Conservation (phyloP, 1,140 invertebrate genomes). For the Macrobrachium rosenbergii region DNA sequence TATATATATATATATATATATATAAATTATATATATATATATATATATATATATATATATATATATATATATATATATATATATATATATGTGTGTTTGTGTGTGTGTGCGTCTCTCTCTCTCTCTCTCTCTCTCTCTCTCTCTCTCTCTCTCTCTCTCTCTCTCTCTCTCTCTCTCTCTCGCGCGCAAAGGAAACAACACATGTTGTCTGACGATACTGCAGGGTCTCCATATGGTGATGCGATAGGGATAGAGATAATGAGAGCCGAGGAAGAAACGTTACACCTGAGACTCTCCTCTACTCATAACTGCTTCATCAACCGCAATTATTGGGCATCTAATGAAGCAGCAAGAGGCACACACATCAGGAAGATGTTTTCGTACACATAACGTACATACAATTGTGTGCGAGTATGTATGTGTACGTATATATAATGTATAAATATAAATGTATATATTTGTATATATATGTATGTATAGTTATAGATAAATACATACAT, state of each 20-base stretch:
- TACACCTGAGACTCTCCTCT: no score
- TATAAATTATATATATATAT: not conserved
- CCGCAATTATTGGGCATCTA: no score
- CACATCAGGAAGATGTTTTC: not conserved
- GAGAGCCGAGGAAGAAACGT: no score
- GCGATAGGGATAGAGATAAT: no score
- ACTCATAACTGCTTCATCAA: no score
- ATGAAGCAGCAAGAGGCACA: not conserved
- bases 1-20: no score
- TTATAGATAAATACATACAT: no score
- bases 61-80: not conserved
- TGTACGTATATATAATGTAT: not conserved
- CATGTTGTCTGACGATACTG: no score
- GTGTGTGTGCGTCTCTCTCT: not conserved
- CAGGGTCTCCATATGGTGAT: no score
- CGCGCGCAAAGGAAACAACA: not conserved
- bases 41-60: not conserved
- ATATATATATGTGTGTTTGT: not conserved
- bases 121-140: no score
- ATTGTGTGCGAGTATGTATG: not conserved
- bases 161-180: not conserved
- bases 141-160: not conserved
- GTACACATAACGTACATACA: no score
- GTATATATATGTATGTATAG: not conserved
- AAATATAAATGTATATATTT: not conserved